Conservation (phyloP, 2,113 vertebrate species). For the Guaruba guarouba region DNA sequence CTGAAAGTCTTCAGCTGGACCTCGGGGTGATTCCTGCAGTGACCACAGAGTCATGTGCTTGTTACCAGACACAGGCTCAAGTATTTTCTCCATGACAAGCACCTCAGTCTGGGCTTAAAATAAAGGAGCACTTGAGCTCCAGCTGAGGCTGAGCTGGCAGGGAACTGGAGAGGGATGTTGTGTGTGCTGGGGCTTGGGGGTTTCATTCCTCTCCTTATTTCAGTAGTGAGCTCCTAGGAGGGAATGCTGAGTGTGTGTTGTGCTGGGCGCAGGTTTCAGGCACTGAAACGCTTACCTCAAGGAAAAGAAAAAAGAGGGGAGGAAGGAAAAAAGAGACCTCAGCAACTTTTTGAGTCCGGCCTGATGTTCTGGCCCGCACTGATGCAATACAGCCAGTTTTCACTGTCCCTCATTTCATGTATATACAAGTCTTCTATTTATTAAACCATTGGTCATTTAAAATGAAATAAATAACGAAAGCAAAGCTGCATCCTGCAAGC, state of each 20-base stretch:
- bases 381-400: conserved; percentile 47
- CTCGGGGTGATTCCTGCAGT: not conserved
- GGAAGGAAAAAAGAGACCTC: not conserved
- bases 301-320: not conserved
- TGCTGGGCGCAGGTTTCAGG: conserved; percentile 14
- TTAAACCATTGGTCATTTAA: conserved; percentile 74
- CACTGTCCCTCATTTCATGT: conserved; percentile 63
- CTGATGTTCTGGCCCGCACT: conserved; percentile 25
- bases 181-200: not conserved
- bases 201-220: not conserved
- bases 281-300: conserved; percentile 74
- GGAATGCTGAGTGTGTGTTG: not conserved
- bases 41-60: not conserved
- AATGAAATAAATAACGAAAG: not conserved
- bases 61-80: not conserved
- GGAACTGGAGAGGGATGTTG: not conserved
- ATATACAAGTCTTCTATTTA: conserved; percentile 82
- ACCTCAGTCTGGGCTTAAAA: not conserved
- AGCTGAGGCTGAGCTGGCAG: conserved; percentile 6
- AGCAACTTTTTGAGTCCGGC: conserved; percentile 39
- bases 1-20: not conserved
- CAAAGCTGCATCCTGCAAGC: conserved; percentile 19
- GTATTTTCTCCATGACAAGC: conserved; percentile 7
- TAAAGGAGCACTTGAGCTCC: conserved; percentile 8
- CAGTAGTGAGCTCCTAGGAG: not conserved